Evolutionary conservation across 2,888 invertebrate genomes (phyloP).

Genomic region (Yponomeuta malinellus): DNA sequence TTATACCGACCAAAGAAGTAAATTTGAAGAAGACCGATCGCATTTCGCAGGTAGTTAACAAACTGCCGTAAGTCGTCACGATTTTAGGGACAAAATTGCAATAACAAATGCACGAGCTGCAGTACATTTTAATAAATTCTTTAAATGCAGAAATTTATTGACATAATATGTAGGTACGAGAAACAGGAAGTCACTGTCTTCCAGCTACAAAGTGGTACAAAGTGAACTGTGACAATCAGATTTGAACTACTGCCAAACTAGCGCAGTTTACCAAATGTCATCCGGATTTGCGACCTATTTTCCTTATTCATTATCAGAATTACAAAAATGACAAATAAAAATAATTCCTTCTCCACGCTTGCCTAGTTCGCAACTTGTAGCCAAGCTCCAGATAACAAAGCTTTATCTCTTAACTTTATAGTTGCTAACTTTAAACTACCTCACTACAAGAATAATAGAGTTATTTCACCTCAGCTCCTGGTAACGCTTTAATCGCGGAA

Average conservation of each 20-base stretch:
- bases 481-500: background rate
- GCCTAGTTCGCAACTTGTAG: background rate
- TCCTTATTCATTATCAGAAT: background rate
- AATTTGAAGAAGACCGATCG: too few relatives aligned
- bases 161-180: too few relatives aligned
- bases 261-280: background rate
- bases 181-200: background rate
- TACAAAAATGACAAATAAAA: too few relatives aligned
- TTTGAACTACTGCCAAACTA: background rate
- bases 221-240: background rate
- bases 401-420: constrained; percentile 7
- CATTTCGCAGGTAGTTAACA: too few relatives aligned
- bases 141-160: too few relatives aligned
- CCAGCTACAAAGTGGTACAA: background rate
- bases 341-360: background rate
- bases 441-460: constrained; percentile 30
- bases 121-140: too few relatives aligned
- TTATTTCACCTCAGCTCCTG: constrained; percentile 19
- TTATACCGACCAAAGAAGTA: too few relatives aligned
- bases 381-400: background rate
- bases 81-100: too few relatives aligned
- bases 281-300: background rate
- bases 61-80: too few relatives aligned
- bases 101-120: too few relatives aligned
- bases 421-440: constrained; percentile 19